phyloP scores from a whole-genome alignment of 2,797 vertebrate genomes.

The Lepus oiostolus region DNA sequence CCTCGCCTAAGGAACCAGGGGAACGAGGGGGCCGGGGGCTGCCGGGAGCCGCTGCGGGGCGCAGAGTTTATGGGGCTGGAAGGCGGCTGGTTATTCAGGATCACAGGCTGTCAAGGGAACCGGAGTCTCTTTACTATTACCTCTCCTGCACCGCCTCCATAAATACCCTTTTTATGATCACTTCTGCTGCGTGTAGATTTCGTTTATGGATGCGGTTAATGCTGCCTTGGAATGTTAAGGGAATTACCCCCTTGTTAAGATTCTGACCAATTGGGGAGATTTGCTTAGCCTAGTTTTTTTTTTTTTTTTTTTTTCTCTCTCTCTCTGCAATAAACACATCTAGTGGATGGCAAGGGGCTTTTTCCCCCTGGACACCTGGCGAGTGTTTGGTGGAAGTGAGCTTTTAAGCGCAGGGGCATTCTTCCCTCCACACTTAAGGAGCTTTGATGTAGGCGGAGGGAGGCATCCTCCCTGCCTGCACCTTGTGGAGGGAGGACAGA shows the following conservation, averaged over 20 bases:
- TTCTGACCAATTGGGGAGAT: constrained; percentile 76
- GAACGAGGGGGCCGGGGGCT: not conserved
- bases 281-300: constrained; percentile 72
- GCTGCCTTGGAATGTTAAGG: constrained; percentile 74
- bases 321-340: constrained; percentile 76
- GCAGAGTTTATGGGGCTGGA: constrained; percentile 71
- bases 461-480: not conserved
- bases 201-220: constrained; percentile 82
- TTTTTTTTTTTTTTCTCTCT: not conserved
- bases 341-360: constrained; percentile 67
- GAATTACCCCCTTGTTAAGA: constrained; percentile 79
- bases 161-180: constrained; percentile 83
- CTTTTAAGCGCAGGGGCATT: constrained; percentile 58
- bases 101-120: constrained; percentile 55
- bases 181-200: constrained; percentile 81
- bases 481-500: not conserved
- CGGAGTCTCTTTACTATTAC: constrained; percentile 75
- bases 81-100: constrained; percentile 44
- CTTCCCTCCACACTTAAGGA: constrained; percentile 36
- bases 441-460: not conserved
- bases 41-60: constrained; percentile 58
- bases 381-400: constrained; percentile 60
- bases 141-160: constrained; percentile 37
- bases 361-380: constrained; percentile 57
- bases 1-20: constrained; percentile 55